Percentiles rank a stretch among this genome's conserved stretches.
These are phyloP conservation scores for Drosophila neocordata DNA, from an alignment of 1,140 invertebrate genomes.

Conservation along the genomic window DNA sequence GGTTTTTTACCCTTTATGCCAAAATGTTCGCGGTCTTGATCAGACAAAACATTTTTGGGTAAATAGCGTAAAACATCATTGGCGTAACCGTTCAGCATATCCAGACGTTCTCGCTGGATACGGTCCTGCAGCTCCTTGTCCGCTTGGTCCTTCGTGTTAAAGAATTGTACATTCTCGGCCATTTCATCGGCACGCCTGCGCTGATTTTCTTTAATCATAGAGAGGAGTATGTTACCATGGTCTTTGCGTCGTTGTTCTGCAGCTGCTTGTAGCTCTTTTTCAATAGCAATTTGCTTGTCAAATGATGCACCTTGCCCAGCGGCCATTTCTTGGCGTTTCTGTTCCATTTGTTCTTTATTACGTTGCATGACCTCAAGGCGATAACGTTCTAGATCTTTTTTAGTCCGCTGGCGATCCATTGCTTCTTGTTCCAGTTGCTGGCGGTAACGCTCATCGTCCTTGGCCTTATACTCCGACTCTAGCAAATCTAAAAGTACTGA, in stretches of 20 bases:
- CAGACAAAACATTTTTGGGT: constrained; percentile 49
- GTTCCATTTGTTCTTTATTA: constrained; percentile 31
- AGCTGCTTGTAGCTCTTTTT: constrained; percentile 26
- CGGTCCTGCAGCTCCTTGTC: constrained; percentile 43
- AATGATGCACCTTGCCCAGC: not conserved
- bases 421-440: constrained; percentile 58
- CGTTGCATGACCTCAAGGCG: constrained; percentile 38
- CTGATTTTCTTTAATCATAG: constrained; percentile 66
- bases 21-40: constrained; percentile 54
- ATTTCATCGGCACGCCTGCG: constrained; percentile 55
- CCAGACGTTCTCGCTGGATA: constrained; percentile 47
- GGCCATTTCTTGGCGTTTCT: constrained; percentile 27
- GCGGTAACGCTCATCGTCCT: constrained; percentile 57
- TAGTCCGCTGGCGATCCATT: constrained; percentile 39
- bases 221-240: constrained; percentile 47
- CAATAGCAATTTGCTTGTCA: not conserved
- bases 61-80: constrained; percentile 50
- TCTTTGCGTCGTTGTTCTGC: constrained; percentile 38
- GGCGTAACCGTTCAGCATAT: constrained; percentile 52
- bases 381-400: constrained; percentile 49
- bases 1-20: not conserved
- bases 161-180: constrained; percentile 59
- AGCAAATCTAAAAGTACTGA: constrained; percentile 56
- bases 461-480: constrained; percentile 65
- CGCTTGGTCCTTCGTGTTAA: constrained; percentile 44